phyloP scores from a whole-genome alignment of 2,888 invertebrate species.

The Plebejus melissa region DNA sequence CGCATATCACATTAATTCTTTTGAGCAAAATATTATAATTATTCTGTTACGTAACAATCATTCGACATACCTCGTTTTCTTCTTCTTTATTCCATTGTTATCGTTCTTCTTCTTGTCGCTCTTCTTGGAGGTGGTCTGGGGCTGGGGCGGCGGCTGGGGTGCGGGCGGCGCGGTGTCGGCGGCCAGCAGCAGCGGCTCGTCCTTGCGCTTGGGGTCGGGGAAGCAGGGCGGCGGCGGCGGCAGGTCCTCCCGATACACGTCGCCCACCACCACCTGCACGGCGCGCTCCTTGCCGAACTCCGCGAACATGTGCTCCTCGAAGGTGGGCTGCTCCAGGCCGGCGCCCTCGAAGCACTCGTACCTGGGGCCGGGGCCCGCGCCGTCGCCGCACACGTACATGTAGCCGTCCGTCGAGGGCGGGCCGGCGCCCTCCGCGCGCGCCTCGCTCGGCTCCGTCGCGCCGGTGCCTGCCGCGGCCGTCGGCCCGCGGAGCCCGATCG shows the following conservation, averaged over 20 bases:
- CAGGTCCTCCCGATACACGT: slow-evolving; percentile 70
- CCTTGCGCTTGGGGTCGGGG: slow-evolving; percentile 61
- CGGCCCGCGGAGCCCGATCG: slow-evolving; percentile 46
- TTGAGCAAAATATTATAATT: not conserved
- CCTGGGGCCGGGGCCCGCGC: slow-evolving; percentile 53
- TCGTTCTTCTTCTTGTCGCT: slow-evolving; percentile 90
- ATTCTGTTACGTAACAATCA: not conserved
- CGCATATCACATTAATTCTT: not conserved
- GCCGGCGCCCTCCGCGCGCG: slow-evolving; percentile 70
- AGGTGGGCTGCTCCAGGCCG: slow-evolving; percentile 82
- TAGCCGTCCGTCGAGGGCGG: slow-evolving; percentile 69
- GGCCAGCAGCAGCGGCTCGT: slow-evolving; percentile 62
- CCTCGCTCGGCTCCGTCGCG: slow-evolving; percentile 73
- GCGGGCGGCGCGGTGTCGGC: slow-evolving; percentile 55
- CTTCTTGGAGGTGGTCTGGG: slow-evolving; percentile 79
- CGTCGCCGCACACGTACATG: slow-evolving; percentile 74
- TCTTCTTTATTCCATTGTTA: slow-evolving; percentile 93
- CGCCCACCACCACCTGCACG: slow-evolving; percentile 72
- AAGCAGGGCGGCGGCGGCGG: slow-evolving; percentile 56
- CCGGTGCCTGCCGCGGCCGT: slow-evolving; percentile 48
- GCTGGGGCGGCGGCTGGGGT: slow-evolving; percentile 47
- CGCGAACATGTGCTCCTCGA: slow-evolving; percentile 89
- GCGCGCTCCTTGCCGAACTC: slow-evolving; percentile 83
- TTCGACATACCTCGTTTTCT: slow-evolving; percentile 88
- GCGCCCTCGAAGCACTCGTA: slow-evolving; percentile 68